phyloP scores from a whole-genome alignment of 2,888 invertebrate genomes.

The Lepetodrilus schrolli region DNA sequence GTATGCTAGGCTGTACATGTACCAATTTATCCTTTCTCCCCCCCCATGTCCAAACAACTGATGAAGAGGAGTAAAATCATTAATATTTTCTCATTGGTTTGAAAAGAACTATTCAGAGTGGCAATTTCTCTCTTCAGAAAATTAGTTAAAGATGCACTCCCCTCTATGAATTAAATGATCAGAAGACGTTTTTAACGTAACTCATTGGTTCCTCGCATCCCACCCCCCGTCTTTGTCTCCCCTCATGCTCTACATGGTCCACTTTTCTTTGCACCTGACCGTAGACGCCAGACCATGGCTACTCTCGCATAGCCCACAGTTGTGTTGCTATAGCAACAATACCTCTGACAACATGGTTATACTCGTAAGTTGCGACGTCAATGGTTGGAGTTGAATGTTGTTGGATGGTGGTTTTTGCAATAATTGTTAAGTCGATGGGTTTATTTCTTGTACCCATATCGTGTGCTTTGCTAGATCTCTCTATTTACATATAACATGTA shows the following conservation, averaged over 20 bases:
- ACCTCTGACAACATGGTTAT: conserved; percentile 25
- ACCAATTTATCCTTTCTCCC: too few species aligned
- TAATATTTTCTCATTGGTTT: too few species aligned
- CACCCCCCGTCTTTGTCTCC: background rate
- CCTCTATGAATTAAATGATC: background rate
- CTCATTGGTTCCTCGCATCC: background rate
- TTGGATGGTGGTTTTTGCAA: conserved; percentile 33
- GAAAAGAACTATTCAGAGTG: too few species aligned
- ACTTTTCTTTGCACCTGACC: conserved; percentile 18
- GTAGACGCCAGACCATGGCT: conserved; percentile 17
- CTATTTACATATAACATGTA: conserved; percentile 6
- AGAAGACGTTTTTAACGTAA: background rate
- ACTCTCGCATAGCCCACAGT: conserved; percentile 17
- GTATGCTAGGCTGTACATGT: too few species aligned
- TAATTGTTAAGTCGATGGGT: conserved; percentile 22
- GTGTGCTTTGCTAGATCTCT: conserved; percentile 17
- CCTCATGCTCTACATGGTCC: background rate
- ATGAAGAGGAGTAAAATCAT: too few species aligned
- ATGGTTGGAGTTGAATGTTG: conserved; percentile 30
- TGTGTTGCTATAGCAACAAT: conserved; percentile 14
- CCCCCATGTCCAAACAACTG: too few species aligned
- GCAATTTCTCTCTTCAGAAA: too few species aligned
- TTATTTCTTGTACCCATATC: conserved; percentile 26
- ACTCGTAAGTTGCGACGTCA: conserved; percentile 21
- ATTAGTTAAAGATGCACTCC: too few species aligned